phyloP scores from a whole-genome alignment of 2,888 invertebrate species.

The Ormyrus nitidulus region DNA sequence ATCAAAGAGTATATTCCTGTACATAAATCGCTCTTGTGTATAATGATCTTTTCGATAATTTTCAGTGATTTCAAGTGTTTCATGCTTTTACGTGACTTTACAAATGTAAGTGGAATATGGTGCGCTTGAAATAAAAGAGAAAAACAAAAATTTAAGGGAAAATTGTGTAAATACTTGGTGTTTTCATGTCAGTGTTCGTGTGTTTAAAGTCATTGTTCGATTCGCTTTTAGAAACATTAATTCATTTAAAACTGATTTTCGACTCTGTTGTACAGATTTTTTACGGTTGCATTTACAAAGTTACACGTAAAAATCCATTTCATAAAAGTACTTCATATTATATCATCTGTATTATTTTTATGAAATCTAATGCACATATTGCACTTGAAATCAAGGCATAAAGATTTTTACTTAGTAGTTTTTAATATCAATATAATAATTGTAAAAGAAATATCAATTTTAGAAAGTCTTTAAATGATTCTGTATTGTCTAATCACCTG shows the following conservation, averaged over 20 bases:
- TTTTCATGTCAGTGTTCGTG: slow-evolving; percentile 26
- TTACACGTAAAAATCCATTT: slow-evolving; percentile 41
- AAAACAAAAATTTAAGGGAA: slow-evolving; percentile 12
- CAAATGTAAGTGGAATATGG: slow-evolving; percentile 50
- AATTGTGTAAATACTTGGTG: slow-evolving; percentile 25
- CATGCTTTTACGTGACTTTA: slow-evolving; percentile 55
- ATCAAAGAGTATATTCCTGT: slow-evolving; percentile 1
- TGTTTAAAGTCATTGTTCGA: slow-evolving; percentile 38
- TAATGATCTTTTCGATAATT: slow-evolving; percentile 41
- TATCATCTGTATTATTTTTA: slow-evolving; percentile 18
- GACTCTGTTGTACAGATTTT: slow-evolving; percentile 3
- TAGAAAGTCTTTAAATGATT: slow-evolving; percentile 45
- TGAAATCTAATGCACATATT: slow-evolving; percentile 1
- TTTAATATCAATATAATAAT: not conserved
- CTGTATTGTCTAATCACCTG: not conserved
- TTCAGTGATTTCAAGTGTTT: slow-evolving; percentile 53
- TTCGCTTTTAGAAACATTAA: slow-evolving; percentile 29
- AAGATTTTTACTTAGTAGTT: not conserved
- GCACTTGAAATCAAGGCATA: slow-evolving; percentile 38
- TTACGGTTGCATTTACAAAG: slow-evolving; percentile 47
- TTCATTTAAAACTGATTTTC: slow-evolving; percentile 31
- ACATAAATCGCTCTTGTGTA: slow-evolving; percentile 37
- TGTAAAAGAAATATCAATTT: slow-evolving; percentile 15
- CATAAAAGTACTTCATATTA: slow-evolving; percentile 28
- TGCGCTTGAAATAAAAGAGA: slow-evolving; percentile 41